phyloP scores from a whole-genome alignment of 2,113 vertebrate species.

The Brachirus orientalis region DNA sequence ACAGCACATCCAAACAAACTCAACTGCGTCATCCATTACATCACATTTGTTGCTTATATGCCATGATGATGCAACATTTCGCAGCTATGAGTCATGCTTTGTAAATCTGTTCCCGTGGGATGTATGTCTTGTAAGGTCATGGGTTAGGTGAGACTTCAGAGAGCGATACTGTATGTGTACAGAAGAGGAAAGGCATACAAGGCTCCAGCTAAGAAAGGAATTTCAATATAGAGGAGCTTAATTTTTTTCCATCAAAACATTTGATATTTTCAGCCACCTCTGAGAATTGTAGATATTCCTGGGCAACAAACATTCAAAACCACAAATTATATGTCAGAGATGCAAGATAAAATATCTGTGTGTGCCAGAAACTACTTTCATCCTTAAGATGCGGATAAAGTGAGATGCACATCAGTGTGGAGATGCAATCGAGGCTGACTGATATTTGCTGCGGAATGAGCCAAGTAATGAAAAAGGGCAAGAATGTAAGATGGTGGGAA shows the following conservation, averaged over 20 bases:
- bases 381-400: constrained; percentile 15
- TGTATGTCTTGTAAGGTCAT: too few species aligned
- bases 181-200: too few species aligned
- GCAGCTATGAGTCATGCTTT: too few species aligned
- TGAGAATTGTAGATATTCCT: constrained; percentile 11
- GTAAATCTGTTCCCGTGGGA: too few species aligned
- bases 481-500: neutral
- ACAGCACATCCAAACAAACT: too few species aligned
- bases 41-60: too few species aligned
- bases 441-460: constrained; percentile 14
- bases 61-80: too few species aligned
- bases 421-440: neutral
- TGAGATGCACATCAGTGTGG: constrained; percentile 13
- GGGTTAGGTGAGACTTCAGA: too few species aligned
- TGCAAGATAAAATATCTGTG: constrained; percentile 24
- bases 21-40: too few species aligned
- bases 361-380: constrained; percentile 25
- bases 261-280: constrained; percentile 21
- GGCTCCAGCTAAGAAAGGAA: neutral
- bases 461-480: constrained; percentile 21
- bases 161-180: too few species aligned
- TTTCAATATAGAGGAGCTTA: constrained; percentile 14
- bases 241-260: constrained; percentile 3
- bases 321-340: constrained; percentile 24
- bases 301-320: constrained; percentile 18